phyloP scores from a whole-genome alignment of 1,140 invertebrate species.

The Caenorhabditis latens region DNA sequence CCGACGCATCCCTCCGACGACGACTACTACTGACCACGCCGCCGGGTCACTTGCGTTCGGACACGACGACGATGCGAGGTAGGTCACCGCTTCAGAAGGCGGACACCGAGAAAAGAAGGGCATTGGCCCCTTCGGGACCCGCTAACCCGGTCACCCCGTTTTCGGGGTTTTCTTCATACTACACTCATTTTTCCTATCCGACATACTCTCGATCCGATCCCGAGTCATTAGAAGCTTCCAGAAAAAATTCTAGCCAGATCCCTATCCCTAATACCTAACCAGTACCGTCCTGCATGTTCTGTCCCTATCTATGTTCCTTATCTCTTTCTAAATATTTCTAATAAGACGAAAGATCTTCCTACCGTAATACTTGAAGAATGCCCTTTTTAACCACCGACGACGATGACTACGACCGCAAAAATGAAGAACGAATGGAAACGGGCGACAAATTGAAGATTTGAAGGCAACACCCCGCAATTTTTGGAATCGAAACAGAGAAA shows the following conservation, averaged over 20 bases:
- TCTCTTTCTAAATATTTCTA: not conserved
- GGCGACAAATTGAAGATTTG: too few species aligned
- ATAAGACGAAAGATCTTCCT: too few species aligned
- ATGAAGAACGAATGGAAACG: too few species aligned
- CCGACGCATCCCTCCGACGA: slow-evolving; percentile 11
- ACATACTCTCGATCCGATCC: too few species aligned
- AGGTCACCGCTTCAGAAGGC: slow-evolving; percentile 34
- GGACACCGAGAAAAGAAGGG: slow-evolving; percentile 7
- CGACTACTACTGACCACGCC: slow-evolving; percentile 23
- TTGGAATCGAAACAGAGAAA: too few species aligned
- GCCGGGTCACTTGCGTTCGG: slow-evolving; percentile 49
- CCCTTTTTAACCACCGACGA: too few species aligned
- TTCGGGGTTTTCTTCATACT: not conserved
- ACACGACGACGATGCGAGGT: slow-evolving; percentile 50
- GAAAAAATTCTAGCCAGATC: too few species aligned
- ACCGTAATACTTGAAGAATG: too few species aligned
- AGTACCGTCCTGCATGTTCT: not conserved
- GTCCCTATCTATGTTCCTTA: not conserved
- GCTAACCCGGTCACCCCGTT: slow-evolving; percentile 55
- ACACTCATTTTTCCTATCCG: not conserved
- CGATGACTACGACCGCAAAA: too few species aligned
- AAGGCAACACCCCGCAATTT: too few species aligned
- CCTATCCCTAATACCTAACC: too few species aligned
- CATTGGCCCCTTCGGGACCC: slow-evolving; percentile 6
- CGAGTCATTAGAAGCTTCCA: too few species aligned